Evolutionary conservation across 2,888 invertebrate species (phyloP), one percentile per base, ranked within the genome.

Genomic region (Agriopis leucophaearia): DNA sequence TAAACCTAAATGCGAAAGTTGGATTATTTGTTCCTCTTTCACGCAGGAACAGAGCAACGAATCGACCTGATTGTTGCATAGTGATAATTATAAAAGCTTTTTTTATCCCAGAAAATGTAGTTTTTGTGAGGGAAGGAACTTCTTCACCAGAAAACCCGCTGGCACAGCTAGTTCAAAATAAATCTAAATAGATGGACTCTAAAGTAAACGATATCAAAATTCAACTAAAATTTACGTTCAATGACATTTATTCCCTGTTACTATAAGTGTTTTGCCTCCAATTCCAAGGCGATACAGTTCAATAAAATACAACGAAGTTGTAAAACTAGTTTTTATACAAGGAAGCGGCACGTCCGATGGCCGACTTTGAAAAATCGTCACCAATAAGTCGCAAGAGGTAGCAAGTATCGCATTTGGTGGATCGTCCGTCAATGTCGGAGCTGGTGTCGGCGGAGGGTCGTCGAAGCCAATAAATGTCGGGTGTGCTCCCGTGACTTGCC

Each of bases 341-440:
- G 82, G 77, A 82, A 82, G 78, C 77, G 74, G 76, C 74, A 70
- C 71, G 79, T 83, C 79, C 74, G 78, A 78, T 82, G 78, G 38
- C 76, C 80, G 88, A 88, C 90, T 82, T 88, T 92, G 90, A 91
- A 85, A 86, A 87, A 89, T 90, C 75, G 91, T 88, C 82, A 77
- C 83, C 88, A 89, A 89, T 92, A 91, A 90, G 88, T 92, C 83
- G 88, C 16, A 0, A 48, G 45, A 47, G 40, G 50, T 18, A 50
- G 38, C 38, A 2, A 80, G 85, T 86, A 87, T 88, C 86, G 85
- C 82, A 87, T 85, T 89, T 84, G 79, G 78, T 76, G 78, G 81
- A 82, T 88, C 89, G 88, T 92, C 83, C 80, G 86, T 92, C 91
- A 91, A 82, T 89, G 92, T 92, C 91, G 80, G 50, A 72, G 79